Base-by-base conservation (phyloP, 2,113 vertebrate genomes). In the Motacilla tschutschensis region DNA sequence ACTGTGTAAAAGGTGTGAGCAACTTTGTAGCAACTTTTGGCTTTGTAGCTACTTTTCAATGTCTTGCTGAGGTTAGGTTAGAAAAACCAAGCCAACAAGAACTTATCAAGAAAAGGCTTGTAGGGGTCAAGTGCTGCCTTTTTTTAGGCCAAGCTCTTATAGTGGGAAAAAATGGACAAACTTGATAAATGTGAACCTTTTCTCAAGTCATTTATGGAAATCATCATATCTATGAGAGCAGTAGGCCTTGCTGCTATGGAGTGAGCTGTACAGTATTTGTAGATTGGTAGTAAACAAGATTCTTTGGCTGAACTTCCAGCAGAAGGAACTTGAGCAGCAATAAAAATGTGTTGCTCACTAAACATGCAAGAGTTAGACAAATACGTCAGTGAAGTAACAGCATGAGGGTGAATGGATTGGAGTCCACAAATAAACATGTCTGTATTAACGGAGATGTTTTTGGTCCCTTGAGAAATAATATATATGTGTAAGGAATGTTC, bases 231-330 rank as follows among this genome's bases (percentile, higher is more conserved):
- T 65, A 4, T 8, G 4, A 81, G 50, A 86, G 46, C 41, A 33
- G n/a, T 48, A 21, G 44, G 46, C 50, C 64, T 70, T 74, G 48
- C 60, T 83, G 87, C 57, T 50, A 18, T 78, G 60, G 44, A 70
- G 60, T 0, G 2, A 77, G 60, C 40, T 84, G 18, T 20, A 50
- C 16, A 12, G 33, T 81, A 31, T 71, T 79, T 82, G 57, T 66
- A 70, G 54, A 58, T 43, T 0, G 0, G 19, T 72, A n/a, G 55
- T 58, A 73, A 88, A 88, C 53, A 86, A 73, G 59, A 85, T 87
- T 80, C 41, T 83, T 92, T 85, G 65, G 69, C 72, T 91, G 89
- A 87, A 80, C 35, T 83, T 83, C 28, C 72, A 53, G 46, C 48
- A 89, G 79, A 35, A 60, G 38, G 15, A 83, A 67, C 62, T 38